Conservation (phyloP, 2,113 vertebrate genomes). For the Pluvianellus socialis region DNA sequence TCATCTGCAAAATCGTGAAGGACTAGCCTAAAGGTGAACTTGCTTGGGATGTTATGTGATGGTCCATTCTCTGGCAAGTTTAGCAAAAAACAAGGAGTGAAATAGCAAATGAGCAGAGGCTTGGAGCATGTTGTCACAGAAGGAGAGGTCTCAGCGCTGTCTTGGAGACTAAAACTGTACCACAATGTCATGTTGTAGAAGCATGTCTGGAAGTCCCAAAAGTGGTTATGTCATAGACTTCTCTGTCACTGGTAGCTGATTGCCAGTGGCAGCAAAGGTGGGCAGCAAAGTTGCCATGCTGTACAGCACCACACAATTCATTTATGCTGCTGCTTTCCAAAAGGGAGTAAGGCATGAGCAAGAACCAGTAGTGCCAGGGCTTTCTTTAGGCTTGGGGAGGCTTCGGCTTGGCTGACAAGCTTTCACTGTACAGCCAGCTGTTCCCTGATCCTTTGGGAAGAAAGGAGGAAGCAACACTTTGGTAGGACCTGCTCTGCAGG, state of each 20-base stretch:
- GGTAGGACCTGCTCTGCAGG: background rate
- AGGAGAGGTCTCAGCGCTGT: background rate
- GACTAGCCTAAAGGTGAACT: background rate
- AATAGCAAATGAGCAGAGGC: background rate
- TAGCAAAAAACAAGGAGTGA: background rate
- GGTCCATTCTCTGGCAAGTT: background rate
- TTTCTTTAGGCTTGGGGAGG: background rate
- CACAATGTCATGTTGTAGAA: background rate
- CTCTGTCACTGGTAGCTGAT: background rate
- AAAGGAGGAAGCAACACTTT: background rate
- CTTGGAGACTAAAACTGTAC: background rate
- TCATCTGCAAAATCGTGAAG: background rate
- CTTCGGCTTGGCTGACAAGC: background rate
- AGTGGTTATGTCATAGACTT: background rate
- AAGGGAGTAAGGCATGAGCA: background rate
- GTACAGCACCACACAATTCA: accelerated
- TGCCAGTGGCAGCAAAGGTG: background rate
- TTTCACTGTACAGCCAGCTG: background rate
- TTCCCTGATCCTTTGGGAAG: background rate
- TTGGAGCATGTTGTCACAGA: accelerated
- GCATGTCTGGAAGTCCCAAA: background rate
- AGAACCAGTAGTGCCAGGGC: background rate
- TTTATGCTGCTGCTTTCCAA: background rate
- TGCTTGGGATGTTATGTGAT: background rate
- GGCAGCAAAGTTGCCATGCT: background rate